phyloP scores from a whole-genome alignment of 2,113 vertebrate species.

The Pipra filicauda region DNA sequence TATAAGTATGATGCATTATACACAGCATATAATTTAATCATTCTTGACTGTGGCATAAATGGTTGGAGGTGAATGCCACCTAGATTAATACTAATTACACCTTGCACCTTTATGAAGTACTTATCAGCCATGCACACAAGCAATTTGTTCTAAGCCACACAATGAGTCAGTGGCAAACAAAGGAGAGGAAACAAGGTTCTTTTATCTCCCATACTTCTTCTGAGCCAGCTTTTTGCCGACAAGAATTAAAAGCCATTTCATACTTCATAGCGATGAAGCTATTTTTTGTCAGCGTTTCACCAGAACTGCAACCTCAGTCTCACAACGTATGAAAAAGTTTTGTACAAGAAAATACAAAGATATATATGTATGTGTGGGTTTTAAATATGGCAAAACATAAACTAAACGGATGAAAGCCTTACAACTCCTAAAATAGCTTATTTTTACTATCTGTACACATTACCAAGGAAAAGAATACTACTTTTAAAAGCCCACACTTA shows the following conservation, averaged over 20 bases:
- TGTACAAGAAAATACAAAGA: not conserved
- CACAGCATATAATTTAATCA: not conserved
- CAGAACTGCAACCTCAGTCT: not conserved
- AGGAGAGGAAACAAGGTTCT: not conserved
- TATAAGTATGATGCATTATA: not conserved
- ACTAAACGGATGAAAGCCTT: not conserved
- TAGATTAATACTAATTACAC: conserved; percentile 10
- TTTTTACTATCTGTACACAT: not conserved
- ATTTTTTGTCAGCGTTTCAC: not conserved
- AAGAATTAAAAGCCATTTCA: not conserved
- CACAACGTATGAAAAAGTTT: not conserved
- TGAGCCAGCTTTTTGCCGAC: not conserved
- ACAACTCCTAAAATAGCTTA: not conserved
- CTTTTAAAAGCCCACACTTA: not conserved
- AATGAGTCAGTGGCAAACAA: conserved; percentile 42
- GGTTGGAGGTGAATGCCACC: not conserved
- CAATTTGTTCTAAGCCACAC: conserved; percentile 17
- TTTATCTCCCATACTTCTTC: not conserved
- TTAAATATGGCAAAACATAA: not conserved
- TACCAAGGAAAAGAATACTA: not conserved
- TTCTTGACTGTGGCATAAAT: not conserved
- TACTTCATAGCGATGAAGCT: not conserved
- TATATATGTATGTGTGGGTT: not conserved
- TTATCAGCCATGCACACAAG: conserved; percentile 11
- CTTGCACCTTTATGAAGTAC: not conserved